Conservation (phyloP, 2,797 vertebrate genomes). For the Coilia nasus region DNA sequence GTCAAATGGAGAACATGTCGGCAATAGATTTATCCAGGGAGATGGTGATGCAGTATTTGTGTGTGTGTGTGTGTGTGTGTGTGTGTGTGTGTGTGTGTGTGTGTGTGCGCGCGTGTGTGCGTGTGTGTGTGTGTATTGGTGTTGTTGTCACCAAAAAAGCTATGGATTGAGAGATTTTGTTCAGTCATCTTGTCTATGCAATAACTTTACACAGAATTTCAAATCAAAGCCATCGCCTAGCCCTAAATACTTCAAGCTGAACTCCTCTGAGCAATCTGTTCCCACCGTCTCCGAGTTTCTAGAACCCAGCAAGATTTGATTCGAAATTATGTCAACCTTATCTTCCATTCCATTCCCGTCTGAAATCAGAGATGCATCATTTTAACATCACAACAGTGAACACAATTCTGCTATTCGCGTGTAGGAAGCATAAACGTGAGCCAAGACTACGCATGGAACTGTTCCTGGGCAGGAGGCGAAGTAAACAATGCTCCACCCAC, state of each 20-base stretch:
- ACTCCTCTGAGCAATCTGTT: background rate
- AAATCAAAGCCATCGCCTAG: background rate
- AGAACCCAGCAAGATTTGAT: background rate
- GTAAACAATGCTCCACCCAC: too few relatives aligned
- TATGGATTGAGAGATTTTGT: background rate
- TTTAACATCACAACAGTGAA: background rate
- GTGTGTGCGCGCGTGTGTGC: background rate
- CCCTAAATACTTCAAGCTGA: conserved; percentile 14
- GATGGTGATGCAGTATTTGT: background rate
- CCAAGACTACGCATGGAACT: background rate
- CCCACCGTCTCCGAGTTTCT: background rate
- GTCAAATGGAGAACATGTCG: conserved; percentile 2
- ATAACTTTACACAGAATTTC: background rate
- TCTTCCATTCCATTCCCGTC: background rate
- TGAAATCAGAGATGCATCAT: background rate
- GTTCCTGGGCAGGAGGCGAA: background rate
- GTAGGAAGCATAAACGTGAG: background rate
- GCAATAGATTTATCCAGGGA: background rate
- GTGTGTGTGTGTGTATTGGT: background rate
- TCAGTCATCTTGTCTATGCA: background rate
- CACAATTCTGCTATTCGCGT: background rate
- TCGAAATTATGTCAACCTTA: background rate
- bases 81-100: background rate
- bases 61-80: background rate
- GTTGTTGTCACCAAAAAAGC: background rate